phyloP scores from a whole-genome alignment of 2,113 vertebrate genomes.

The Tragelaphus buxtoni region DNA sequence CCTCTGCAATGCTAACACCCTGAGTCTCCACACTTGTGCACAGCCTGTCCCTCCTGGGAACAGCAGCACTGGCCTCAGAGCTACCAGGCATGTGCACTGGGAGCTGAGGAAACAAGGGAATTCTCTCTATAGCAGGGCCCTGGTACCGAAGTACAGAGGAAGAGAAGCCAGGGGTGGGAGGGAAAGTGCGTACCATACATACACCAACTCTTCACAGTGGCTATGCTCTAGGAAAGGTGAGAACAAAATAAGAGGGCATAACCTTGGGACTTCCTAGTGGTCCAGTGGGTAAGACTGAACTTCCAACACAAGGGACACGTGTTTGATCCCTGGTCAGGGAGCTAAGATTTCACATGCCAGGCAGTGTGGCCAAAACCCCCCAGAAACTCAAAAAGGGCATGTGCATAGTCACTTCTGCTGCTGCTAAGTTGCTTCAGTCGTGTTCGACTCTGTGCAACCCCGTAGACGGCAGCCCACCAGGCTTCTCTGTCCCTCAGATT shows the following conservation, averaged over 20 bases:
- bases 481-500: too few species aligned
- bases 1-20: background rate
- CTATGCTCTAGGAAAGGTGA: background rate
- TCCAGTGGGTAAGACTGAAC: background rate
- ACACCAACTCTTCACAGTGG: background rate
- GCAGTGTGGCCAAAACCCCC: fast-evolving
- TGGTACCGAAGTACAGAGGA: background rate
- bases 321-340: background rate
- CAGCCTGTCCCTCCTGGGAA: background rate
- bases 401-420: background rate
- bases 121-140: background rate
- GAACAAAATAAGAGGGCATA: background rate
- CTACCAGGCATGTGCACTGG: background rate
- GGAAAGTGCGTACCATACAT: background rate
- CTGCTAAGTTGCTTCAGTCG: too few species aligned
- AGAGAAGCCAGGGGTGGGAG: background rate
- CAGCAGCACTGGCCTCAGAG: background rate
- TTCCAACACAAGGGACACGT: background rate
- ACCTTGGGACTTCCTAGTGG: background rate
- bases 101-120: background rate
- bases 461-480: too few species aligned
- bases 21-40: background rate
- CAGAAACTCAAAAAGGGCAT: background rate
- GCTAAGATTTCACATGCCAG: background rate
- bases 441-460: too few species aligned